Percentiles rank a stretch among this genome's conserved stretches.
phyloP scores from a whole-genome alignment of 2,797 vertebrate species.

The Helicolenus hilgendorfi region DNA sequence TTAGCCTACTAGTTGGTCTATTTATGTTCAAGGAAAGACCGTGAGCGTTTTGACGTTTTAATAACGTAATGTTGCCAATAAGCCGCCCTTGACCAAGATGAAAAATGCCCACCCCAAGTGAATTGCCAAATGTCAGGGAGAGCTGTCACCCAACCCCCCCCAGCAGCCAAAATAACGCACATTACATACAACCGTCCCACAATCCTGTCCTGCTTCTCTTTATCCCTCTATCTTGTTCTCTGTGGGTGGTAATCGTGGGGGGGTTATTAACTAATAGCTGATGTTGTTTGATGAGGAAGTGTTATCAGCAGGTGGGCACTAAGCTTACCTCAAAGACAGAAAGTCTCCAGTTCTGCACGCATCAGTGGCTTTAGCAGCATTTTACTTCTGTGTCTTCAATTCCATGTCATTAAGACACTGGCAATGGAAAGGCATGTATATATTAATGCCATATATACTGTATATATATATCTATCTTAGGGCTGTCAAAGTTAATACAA shows the following conservation, averaged over 20 bases:
- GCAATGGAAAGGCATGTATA: neutral
- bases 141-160: constrained; percentile 30
- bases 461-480: too few species aligned
- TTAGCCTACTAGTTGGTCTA: constrained; percentile 50
- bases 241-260: constrained; percentile 53
- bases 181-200: constrained; percentile 20
- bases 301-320: constrained; percentile 64
- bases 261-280: constrained; percentile 84
- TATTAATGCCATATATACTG: neutral
- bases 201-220: constrained; percentile 41
- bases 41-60: constrained; percentile 64
- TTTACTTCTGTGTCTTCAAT: constrained; percentile 25
- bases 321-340: constrained; percentile 73
- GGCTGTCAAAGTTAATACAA: too few species aligned
- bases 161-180: constrained; percentile 32
- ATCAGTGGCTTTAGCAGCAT: constrained; percentile 37
- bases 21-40: constrained; percentile 65
- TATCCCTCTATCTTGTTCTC: constrained; percentile 64
- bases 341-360: constrained; percentile 49
- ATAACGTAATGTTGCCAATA: constrained; percentile 72
- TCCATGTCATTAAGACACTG: neutral
- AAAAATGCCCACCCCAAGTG: constrained; percentile 65
- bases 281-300: constrained; percentile 74
- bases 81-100: constrained; percentile 68
- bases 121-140: constrained; percentile 65